phyloP scores from a whole-genome alignment of 2,797 vertebrate genomes.

The Cercopithecus petaurista region DNA sequence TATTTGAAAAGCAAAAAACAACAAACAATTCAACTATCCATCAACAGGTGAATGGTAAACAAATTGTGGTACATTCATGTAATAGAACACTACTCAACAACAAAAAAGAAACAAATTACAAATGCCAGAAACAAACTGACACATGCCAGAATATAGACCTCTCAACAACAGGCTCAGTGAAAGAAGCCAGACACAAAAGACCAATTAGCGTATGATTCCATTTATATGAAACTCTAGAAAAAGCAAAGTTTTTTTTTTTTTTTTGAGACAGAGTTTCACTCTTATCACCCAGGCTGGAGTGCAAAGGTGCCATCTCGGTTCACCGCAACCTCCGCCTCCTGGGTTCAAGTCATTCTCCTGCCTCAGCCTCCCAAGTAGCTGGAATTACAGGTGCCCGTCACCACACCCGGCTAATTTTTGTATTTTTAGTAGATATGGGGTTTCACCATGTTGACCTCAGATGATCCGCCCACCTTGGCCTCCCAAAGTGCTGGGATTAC shows the following conservation, averaged over 20 bases:
- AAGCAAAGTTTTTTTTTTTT: background rate
- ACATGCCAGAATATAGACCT: background rate
- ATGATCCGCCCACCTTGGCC: background rate
- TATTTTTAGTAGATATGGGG: background rate
- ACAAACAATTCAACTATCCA: background rate
- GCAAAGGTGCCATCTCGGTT: too few relatives aligned
- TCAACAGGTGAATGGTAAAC: background rate
- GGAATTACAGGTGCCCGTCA: background rate
- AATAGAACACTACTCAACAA: background rate
- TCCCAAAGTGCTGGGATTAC: background rate
- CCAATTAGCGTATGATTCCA: background rate
- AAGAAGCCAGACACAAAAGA: background rate
- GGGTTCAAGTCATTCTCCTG: background rate
- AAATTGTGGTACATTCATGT: background rate
- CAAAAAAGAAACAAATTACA: background rate
- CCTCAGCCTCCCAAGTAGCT: background rate
- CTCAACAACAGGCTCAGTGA: background rate
- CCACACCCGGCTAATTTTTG: background rate
- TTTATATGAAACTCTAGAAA: background rate
- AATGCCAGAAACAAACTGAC: background rate
- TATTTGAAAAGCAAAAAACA: background rate
- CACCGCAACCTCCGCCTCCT: too few relatives aligned
- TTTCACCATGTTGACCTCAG: background rate
- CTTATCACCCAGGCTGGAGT: too few relatives aligned
- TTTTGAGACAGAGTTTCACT: too few relatives aligned